Evolutionary conservation across 2,113 vertebrate genomes (phyloP).

Genomic region (Cyrtonyx montezumae): DNA sequence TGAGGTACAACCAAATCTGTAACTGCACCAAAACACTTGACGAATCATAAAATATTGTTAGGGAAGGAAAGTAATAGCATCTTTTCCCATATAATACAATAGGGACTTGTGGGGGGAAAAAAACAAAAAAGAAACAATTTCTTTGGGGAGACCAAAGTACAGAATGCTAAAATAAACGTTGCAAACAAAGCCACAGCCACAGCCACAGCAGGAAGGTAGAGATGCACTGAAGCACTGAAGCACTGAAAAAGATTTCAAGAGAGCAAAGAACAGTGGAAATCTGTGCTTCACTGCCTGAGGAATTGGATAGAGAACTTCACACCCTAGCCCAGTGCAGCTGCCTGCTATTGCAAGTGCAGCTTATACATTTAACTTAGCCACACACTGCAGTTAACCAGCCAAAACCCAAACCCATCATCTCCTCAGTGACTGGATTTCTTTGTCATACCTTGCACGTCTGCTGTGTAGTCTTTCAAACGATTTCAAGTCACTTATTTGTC

Average conservation of each 20-base stretch:
- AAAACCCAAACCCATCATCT: not conserved
- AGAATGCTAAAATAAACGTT: not conserved
- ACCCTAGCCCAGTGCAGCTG: not conserved
- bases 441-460: not conserved
- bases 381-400: not conserved
- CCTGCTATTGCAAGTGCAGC: not conserved
- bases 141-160: not conserved
- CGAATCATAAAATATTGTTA: not conserved
- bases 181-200: not conserved
- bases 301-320: not conserved
- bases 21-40: not conserved
- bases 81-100: not conserved
- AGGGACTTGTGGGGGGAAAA: not conserved
- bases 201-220: not conserved
- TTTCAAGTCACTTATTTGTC: not conserved
- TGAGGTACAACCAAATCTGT: not conserved
- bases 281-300: not conserved
- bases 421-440: not conserved
- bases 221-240: not conserved
- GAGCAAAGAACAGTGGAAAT: not conserved
- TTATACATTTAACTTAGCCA: not conserved
- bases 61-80: not conserved
- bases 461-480: not conserved
- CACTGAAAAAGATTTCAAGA: not conserved
- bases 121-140: not conserved